These are phyloP conservation scores for Glyptemys insculpta DNA, from an alignment of 2,797 vertebrate species.

Conservation along the genomic window DNA sequence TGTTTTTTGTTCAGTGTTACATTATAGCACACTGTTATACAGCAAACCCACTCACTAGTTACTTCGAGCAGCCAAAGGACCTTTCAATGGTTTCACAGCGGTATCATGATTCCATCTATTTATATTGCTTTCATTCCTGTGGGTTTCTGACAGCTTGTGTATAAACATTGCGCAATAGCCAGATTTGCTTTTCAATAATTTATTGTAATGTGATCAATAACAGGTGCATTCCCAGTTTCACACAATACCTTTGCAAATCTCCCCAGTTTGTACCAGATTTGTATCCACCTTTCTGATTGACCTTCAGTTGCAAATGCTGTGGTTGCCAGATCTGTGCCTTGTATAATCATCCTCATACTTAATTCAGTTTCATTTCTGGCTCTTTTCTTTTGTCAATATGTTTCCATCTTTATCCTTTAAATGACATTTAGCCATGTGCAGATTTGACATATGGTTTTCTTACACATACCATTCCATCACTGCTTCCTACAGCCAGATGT, in stretches of 20 bases:
- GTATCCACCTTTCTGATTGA: not conserved
- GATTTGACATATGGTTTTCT: slow-evolving; percentile 29
- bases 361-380: slow-evolving; percentile 20
- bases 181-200: not conserved
- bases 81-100: not conserved
- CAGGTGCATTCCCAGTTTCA: not conserved
- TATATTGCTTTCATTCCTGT: not conserved
- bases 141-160: not conserved
- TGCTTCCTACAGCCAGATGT: not conserved
- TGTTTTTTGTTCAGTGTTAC: not conserved
- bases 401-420: slow-evolving; percentile 47
- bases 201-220: not conserved
- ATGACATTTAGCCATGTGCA: slow-evolving; percentile 28
- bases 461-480: slow-evolving; percentile 13
- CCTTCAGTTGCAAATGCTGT: not conserved
- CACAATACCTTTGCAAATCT: not conserved
- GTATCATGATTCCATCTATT: not conserved
- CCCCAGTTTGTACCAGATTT: not conserved
- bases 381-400: not conserved
- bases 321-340: not conserved
- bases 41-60: not conserved
- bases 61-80: not conserved
- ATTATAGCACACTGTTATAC: not conserved
- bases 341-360: not conserved
- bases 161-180: not conserved